Evolutionary conservation across 1,140 invertebrate species (phyloP).

Genomic region (Drosophila carrolli): DNA sequence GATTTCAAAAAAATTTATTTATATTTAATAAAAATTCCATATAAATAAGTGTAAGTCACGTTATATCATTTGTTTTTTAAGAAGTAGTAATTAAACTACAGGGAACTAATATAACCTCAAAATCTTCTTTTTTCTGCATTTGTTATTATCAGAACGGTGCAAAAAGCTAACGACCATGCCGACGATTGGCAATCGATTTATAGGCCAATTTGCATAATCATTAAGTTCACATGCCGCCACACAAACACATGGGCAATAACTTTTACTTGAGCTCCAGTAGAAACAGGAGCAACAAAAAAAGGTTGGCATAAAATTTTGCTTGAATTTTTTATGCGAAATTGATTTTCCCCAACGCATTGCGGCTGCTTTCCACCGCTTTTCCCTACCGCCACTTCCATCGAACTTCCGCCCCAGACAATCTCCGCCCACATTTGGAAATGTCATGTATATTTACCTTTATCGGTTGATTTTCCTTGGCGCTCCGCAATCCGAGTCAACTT

Average conservation of each 20-base stretch:
- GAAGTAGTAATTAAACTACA: too few relatives aligned
- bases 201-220: slow-evolving; percentile 81
- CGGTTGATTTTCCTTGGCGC: slow-evolving; percentile 4
- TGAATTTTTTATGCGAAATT: slow-evolving; percentile 81
- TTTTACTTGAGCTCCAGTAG: slow-evolving; percentile 50
- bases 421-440: slow-evolving; percentile 35
- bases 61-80: too few relatives aligned
- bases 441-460: slow-evolving; percentile 65
- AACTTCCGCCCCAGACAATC: slow-evolving; percentile 30
- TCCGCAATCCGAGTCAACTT: slow-evolving; percentile 2
- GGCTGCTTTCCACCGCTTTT: slow-evolving; percentile 7
- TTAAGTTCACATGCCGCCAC: slow-evolving; percentile 62
- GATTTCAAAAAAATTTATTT: too few relatives aligned
- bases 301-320: slow-evolving; percentile 78
- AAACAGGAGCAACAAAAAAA: slow-evolving; percentile 49
- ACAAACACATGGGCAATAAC: slow-evolving; percentile 57
- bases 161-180: slow-evolving; percentile 54
- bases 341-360: slow-evolving; percentile 68
- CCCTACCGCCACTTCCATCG: not conserved
- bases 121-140: slow-evolving; percentile 6
- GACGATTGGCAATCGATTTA: slow-evolving; percentile 76
- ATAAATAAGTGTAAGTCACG: too few relatives aligned
- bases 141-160: slow-evolving; percentile 32
- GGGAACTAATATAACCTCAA: too few relatives aligned
- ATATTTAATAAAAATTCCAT: too few relatives aligned